A percentile compares a stretch with the other conserved stretches of the same genome.
Conservation (phyloP, 2,113 vertebrate species). For the Eretmodus cyanostictus region DNA sequence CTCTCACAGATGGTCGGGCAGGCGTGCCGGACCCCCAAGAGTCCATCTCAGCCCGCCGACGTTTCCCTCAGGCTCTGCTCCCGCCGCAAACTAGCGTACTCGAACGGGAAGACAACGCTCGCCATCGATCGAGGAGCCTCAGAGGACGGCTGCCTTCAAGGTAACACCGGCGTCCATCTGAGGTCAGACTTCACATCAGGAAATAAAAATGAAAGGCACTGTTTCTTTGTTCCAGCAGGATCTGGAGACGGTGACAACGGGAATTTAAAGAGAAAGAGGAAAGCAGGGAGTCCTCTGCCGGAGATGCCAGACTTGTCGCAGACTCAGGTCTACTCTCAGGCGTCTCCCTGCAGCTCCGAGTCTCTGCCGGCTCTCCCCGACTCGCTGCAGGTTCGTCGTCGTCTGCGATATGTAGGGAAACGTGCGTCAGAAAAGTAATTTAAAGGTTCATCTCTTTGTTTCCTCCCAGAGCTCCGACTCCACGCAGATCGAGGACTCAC, state of each 20-base stretch:
- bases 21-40: background rate
- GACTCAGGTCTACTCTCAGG: conserved; percentile 9
- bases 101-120: background rate
- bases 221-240: background rate
- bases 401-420: background rate
- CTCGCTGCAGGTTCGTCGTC: conserved; percentile 4
- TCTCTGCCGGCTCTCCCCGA: background rate
- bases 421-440: accelerated
- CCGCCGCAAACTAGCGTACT: conserved; percentile 35
- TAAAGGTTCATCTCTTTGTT: background rate
- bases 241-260: background rate
- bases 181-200: background rate
- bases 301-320: conserved; percentile 50
- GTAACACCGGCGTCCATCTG: background rate
- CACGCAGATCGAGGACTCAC: conserved; percentile 7
- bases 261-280: background rate
- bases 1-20: conserved; percentile 9
- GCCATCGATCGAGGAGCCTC: background rate
- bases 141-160: background rate
- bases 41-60: background rate
- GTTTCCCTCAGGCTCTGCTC: background rate
- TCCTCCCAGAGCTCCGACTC: conserved; percentile 28
- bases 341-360: background rate
- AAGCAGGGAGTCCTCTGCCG: conserved; percentile 20
- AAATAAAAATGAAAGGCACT: background rate